Evolutionary conservation across 2,797 vertebrate species (phyloP).

Genomic region (Neostethus bicornis): DNA sequence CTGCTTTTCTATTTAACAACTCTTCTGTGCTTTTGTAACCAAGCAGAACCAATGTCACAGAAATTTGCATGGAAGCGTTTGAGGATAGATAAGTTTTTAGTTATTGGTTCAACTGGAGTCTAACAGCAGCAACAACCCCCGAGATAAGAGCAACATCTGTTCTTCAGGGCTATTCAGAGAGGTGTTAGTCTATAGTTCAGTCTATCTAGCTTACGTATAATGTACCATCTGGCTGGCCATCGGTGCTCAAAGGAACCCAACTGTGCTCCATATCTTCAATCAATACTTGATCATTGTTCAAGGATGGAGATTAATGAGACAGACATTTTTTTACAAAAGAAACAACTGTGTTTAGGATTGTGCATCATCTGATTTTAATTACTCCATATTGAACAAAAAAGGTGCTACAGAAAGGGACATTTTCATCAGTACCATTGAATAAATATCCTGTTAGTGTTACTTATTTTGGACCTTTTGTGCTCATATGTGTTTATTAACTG

Average conservation of each 20-base stretch:
- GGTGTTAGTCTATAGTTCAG: constrained; percentile 41
- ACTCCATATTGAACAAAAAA: background rate
- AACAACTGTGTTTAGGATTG: background rate
- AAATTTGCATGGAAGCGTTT: constrained; percentile 65
- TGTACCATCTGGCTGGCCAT: constrained; percentile 50
- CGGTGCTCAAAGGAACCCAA: constrained; percentile 37
- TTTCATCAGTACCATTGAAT: background rate
- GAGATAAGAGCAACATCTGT: constrained; percentile 73
- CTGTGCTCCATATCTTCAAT: constrained; percentile 39
- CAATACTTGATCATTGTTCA: constrained; percentile 47
- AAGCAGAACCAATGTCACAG: constrained; percentile 29
- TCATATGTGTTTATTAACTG: too few species aligned
- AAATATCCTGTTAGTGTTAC: background rate
- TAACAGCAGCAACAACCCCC: constrained; percentile 30
- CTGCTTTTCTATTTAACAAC: constrained; percentile 42
- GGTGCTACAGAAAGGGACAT: background rate
- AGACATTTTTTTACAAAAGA: constrained; percentile 4
- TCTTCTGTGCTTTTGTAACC: constrained; percentile 47
- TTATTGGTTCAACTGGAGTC: constrained; percentile 61
- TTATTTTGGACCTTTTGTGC: background rate
- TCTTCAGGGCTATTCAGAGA: constrained; percentile 44
- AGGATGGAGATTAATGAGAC: constrained; percentile 32
- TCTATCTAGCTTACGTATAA: constrained; percentile 43
- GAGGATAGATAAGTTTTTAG: constrained; percentile 48
- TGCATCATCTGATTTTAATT: background rate